phyloP scores from a whole-genome alignment of 2,113 vertebrate genomes.

The Gobio gobio region DNA sequence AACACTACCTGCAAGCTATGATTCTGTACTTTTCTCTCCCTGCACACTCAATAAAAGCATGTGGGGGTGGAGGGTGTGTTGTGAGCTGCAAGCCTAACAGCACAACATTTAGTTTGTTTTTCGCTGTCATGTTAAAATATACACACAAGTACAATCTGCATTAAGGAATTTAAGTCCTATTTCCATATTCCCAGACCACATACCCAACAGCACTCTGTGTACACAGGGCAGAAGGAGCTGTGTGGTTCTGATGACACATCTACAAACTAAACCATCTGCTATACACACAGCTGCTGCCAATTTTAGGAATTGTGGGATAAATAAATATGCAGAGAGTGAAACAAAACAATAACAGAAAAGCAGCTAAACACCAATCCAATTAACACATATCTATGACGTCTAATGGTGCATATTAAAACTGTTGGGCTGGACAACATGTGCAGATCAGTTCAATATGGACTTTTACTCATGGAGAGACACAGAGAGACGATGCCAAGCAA shows the following conservation, averaged over 20 bases:
- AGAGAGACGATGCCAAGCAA: neutral
- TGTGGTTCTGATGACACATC: constrained; percentile 52
- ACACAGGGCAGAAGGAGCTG: constrained; percentile 47
- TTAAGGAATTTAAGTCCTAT: constrained; percentile 60
- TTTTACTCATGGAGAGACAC: neutral
- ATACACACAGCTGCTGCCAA: constrained; percentile 57
- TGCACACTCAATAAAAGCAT: constrained; percentile 56
- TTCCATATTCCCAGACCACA: constrained; percentile 55
- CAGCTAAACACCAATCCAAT: constrained; percentile 51
- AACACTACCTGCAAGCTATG: constrained; percentile 77
- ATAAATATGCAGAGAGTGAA: constrained; percentile 53
- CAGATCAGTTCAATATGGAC: constrained; percentile 7
- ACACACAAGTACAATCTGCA: constrained; percentile 49
- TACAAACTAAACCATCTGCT: constrained; percentile 60
- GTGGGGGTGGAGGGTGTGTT: constrained; percentile 52
- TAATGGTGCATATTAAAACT: neutral
- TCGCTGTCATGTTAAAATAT: constrained; percentile 55
- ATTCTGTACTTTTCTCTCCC: constrained; percentile 75
- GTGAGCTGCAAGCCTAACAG: constrained; percentile 68
- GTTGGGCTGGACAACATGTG: constrained; percentile 9
- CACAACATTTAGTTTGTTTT: constrained; percentile 66
- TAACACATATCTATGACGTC: constrained; percentile 24
- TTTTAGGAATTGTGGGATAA: constrained; percentile 52
- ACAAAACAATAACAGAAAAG: constrained; percentile 52
- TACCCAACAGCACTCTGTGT: constrained; percentile 49